A percentile compares a stretch with the other conserved stretches of the same genome.
These are phyloP conservation scores for Drosophila repleta DNA, from an alignment of 1,140 invertebrate species.

Conservation along the genomic window DNA sequence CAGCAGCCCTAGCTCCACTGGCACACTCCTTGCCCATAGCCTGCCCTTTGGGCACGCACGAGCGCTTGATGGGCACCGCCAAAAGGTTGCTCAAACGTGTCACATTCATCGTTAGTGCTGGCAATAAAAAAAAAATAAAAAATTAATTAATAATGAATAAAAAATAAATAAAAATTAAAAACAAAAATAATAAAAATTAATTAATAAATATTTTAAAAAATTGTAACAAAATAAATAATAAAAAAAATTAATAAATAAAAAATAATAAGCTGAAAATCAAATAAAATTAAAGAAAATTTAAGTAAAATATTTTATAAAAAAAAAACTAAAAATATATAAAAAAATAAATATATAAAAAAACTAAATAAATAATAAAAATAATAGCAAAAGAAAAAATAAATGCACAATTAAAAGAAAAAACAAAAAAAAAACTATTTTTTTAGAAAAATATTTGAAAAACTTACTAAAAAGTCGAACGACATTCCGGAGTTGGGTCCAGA, in stretches of 20 bases:
- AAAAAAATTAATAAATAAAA: not conserved
- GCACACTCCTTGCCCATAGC: not conserved
- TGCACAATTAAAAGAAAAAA: not conserved
- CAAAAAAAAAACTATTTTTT: not conserved
- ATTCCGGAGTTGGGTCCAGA: not conserved
- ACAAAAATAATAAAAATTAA: too few species aligned
- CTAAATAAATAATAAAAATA: not conserved
- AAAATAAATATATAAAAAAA: not conserved
- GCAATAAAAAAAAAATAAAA: not conserved
- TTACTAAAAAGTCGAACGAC: not conserved
- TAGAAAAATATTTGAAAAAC: not conserved
- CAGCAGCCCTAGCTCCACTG: not conserved
- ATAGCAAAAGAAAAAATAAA: not conserved
- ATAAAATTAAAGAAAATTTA: too few species aligned
- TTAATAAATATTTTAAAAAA: too few species aligned
- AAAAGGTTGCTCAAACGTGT: constrained; percentile 32
- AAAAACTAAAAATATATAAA: not conserved
- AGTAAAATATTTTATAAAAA: not conserved
- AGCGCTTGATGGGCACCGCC: constrained; percentile 7
- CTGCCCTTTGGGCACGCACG: not conserved
- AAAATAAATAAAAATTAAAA: too few species aligned
- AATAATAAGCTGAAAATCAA: too few species aligned
- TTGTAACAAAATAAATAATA: too few species aligned
- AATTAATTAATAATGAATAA: too few species aligned
- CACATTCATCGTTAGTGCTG: constrained; percentile 35